Evolutionary conservation across 2,888 invertebrate species (phyloP), one percentile per base, ranked within the genome.

Genomic region (Ectemnius cavifrons): DNA sequence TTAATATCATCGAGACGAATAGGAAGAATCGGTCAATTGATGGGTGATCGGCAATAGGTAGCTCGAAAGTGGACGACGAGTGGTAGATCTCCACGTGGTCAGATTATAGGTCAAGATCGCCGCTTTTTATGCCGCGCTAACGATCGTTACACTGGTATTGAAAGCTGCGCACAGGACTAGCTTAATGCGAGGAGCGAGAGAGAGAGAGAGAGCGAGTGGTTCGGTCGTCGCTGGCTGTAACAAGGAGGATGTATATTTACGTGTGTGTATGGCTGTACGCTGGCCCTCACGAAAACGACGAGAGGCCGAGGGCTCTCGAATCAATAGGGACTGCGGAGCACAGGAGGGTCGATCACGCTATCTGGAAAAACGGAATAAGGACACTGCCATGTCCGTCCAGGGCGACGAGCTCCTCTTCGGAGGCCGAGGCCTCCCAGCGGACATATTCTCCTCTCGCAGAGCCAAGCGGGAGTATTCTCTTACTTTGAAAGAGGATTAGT

Each of bases 321-420:
- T 28, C 18, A 37, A 56, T 52, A 63, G 68, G 37, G 37, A 11
- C n/a, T 60, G 46, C 60, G 45, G 66, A 66, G 79, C 73, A 74
- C 69, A 69, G 73, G 67, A 67, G 16, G 67, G 71, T 76, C 81
- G 82, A 77, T 79, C 46, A 67, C 81, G 62, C 58, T n/a, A 28
- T 52, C 47, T 45, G 46, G 28, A 18, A 45, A 57, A 16, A 60
- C 28, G 37, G 56, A 2, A 37, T 37, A 20, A 11, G 37, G 56
- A 27, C n/a, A 46, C 46, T 37, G 37, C 8, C 37, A 37, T 37
- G 37, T 37, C 37, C 37, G 37, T 37, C 18, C 20, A 60, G 14
- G 23, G 37, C 56, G 23, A 58, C 11, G 4, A 52, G 45, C 37
- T 49, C 57, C 3, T 3, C 23, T 3, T 3, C 23, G 23, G n/a